A percentile compares a stretch with the other conserved stretches of the same genome.
Evolutionary conservation across 2,113 vertebrate species (phyloP).

Genomic region (Dasyornis broadbenti): DNA sequence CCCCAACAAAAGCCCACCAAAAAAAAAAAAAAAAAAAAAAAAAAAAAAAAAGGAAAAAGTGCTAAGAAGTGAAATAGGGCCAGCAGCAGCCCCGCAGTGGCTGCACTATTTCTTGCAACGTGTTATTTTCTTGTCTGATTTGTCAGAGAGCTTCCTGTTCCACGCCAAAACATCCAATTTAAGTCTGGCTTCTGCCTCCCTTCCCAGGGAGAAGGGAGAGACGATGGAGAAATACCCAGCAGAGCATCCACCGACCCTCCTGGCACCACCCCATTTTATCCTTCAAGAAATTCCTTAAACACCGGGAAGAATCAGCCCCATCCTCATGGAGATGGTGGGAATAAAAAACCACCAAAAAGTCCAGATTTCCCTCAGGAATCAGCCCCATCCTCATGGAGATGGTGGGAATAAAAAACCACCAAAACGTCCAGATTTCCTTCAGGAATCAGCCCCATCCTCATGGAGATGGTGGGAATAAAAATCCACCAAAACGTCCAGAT

Average conservation of each 20-base stretch:
- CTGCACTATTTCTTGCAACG: constrained; percentile 42
- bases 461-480: too few relatives aligned
- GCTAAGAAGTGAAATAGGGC: constrained; percentile 22
- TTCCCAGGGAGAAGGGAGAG: not conserved
- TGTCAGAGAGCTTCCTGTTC: constrained; percentile 35
- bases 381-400: too few relatives aligned
- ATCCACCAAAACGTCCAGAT: too few relatives aligned
- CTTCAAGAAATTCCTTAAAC: not conserved
- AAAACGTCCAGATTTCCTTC: too few relatives aligned
- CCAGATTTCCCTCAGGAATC: not conserved
- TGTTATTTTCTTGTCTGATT: constrained; percentile 57
- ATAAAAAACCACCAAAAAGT: not conserved
- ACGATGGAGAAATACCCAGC: not conserved
- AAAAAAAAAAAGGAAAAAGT: not conserved
- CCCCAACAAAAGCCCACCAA: too few relatives aligned
- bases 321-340: not conserved
- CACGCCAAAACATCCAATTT: not conserved
- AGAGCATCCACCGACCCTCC: rapidly evolving
- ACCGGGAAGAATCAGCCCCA: not conserved
- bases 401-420: too few relatives aligned
- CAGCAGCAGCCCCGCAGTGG: not conserved
- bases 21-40: not conserved
- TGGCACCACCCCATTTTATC: rapidly evolving
- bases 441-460: too few relatives aligned
- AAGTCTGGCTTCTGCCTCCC: not conserved